These are phyloP conservation scores for Phataginus tricuspis DNA, from an alignment of 2,797 vertebrate genomes.

Conservation along the genomic window DNA sequence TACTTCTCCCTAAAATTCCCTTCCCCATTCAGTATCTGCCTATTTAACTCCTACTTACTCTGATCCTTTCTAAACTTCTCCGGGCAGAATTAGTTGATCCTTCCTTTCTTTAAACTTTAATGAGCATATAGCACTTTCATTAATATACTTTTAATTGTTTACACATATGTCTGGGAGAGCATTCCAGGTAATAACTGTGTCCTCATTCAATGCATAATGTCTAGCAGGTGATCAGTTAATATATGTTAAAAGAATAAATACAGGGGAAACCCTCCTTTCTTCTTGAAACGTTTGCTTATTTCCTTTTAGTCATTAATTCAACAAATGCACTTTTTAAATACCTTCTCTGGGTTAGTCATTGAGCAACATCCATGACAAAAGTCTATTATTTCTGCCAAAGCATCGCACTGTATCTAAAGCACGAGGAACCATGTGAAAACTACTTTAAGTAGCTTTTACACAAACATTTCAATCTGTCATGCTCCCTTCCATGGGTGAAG, in stretches of 20 bases:
- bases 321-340: background rate
- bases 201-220: background rate
- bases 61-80: background rate
- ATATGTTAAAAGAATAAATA: background rate
- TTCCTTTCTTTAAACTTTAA: background rate
- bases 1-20: background rate
- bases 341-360: background rate
- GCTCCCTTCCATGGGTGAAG: slow-evolving; percentile 71
- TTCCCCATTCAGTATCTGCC: background rate
- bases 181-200: background rate
- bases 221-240: slow-evolving; percentile 16
- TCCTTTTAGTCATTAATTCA: background rate
- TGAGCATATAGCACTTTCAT: background rate
- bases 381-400: slow-evolving; percentile 28
- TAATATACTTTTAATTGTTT: background rate
- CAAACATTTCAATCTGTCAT: slow-evolving; percentile 73
- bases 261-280: background rate
- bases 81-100: background rate
- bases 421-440: slow-evolving; percentile 41
- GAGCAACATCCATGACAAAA: background rate
- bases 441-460: slow-evolving; percentile 62
- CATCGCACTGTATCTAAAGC: slow-evolving; percentile 30
- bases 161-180: background rate
- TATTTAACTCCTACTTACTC: background rate
- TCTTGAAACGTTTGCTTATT: background rate